Percentiles rank a stretch among this genome's conserved stretches.
Evolutionary conservation across 2,888 invertebrate species (phyloP).

Genomic region (Limnephilus rhombicus): DNA sequence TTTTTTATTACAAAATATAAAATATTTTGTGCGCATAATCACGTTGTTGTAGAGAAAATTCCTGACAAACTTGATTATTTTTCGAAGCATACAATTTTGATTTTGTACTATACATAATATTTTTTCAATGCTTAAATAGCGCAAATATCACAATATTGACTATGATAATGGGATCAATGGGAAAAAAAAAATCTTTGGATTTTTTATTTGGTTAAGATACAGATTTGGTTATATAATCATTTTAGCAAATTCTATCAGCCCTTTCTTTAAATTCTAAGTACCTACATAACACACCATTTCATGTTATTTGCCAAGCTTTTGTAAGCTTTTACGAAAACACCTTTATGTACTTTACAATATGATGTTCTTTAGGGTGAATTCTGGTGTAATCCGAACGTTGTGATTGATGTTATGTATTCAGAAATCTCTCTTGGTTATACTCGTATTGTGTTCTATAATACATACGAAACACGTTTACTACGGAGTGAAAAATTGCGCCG

Average conservation of each 20-base stretch:
- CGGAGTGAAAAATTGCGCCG: not conserved
- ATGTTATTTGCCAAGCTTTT: not conserved
- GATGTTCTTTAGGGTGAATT: not conserved
- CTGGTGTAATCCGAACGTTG: conserved; percentile 9
- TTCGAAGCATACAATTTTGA: no score
- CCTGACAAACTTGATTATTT: no score
- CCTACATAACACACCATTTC: not conserved
- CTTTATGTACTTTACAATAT: conserved; percentile 11
- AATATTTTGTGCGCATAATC: no score
- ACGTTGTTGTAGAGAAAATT: no score
- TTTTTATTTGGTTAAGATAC: not conserved
- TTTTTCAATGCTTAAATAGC: no score
- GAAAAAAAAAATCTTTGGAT: no score
- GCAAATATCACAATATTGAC: no score
- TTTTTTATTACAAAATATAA: no score
- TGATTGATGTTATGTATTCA: conserved; percentile 21
- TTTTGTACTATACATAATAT: no score
- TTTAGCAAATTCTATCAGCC: not conserved
- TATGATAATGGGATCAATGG: no score
- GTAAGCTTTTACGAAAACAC: not conserved
- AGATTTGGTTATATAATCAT: not conserved
- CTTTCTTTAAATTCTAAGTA: not conserved
- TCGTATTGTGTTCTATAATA: not conserved
- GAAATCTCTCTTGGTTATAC: not conserved
- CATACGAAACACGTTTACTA: not conserved